phyloP scores from a whole-genome alignment of 2,888 invertebrate species.

The Agrilus mali region DNA sequence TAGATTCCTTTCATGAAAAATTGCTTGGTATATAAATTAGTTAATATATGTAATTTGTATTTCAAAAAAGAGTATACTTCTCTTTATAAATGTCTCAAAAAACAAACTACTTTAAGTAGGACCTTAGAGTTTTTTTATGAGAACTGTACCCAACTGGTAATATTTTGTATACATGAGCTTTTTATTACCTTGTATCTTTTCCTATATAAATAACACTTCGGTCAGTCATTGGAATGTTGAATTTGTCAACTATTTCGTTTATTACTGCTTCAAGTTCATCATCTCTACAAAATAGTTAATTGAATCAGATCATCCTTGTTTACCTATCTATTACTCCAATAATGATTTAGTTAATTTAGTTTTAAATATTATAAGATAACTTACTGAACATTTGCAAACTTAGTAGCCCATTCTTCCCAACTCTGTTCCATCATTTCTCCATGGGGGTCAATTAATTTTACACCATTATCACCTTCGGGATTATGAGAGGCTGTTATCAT shows the following conservation, averaged over 20 bases:
- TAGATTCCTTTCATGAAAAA: too few species aligned
- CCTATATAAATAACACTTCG: constrained; percentile 71
- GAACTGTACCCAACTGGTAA: too few species aligned
- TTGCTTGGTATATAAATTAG: too few species aligned
- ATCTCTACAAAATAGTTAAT: constrained; percentile 39
- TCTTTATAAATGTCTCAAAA: too few species aligned
- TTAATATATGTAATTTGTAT: too few species aligned
- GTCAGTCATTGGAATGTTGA: constrained; percentile 59
- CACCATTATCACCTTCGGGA: constrained; percentile 90
- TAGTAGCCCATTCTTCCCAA: constrained; percentile 87
- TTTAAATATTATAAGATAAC: constrained; percentile 12
- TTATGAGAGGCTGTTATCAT: constrained; percentile 99
- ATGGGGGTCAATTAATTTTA: constrained; percentile 88
- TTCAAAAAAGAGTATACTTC: too few species aligned
- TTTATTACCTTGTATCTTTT: constrained; percentile 64
- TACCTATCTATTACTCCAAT: too few species aligned
- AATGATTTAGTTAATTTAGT: too few species aligned
- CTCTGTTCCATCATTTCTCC: constrained; percentile 92
- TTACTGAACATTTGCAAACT: constrained; percentile 71
- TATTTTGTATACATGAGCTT: background rate
- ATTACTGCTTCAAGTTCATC: constrained; percentile 58
- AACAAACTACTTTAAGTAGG: too few species aligned
- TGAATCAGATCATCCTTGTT: too few species aligned
- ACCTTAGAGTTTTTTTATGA: too few species aligned
- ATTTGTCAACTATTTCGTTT: constrained; percentile 53